These are phyloP conservation scores for Nanorana parkeri DNA, from an alignment of 2,113 vertebrate genomes.

Conservation along the genomic window DNA sequence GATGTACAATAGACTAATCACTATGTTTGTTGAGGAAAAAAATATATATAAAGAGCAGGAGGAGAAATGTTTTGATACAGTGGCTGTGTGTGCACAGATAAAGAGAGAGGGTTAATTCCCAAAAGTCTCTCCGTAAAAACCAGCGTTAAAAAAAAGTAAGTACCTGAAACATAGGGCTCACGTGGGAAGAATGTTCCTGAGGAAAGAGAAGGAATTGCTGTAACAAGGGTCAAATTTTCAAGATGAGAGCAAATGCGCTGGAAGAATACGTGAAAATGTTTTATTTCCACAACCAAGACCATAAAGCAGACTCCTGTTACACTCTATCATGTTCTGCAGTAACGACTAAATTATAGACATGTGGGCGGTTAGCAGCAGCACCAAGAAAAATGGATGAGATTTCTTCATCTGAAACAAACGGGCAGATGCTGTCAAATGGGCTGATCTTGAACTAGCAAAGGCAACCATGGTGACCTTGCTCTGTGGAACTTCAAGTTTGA, in stretches of 20 bases:
- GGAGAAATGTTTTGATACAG: constrained; percentile 30
- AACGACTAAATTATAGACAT: too few species aligned
- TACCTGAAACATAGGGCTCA: neutral
- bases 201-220: neutral
- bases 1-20: constrained; percentile 23
- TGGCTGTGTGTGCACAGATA: constrained; percentile 17
- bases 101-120: constrained; percentile 35
- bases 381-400: too few species aligned
- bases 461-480: too few species aligned
- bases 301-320: too few species aligned
- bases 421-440: too few species aligned
- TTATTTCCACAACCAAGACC: too few species aligned
- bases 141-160: neutral
- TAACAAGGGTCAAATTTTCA: constrained; percentile 10
- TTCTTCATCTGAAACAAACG: too few species aligned
- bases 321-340: too few species aligned
- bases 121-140: constrained; percentile 7
- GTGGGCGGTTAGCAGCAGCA: too few species aligned
- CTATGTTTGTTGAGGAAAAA: constrained; percentile 11
- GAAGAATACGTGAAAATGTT: neutral
- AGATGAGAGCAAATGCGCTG: neutral
- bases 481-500: too few species aligned
- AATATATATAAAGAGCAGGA: constrained; percentile 3
- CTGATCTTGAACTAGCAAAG: too few species aligned
- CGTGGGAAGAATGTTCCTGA: neutral